Evolutionary conservation across 2,113 vertebrate species (phyloP), one percentile per base, ranked within the genome.

Genomic region (Limanda limanda): DNA sequence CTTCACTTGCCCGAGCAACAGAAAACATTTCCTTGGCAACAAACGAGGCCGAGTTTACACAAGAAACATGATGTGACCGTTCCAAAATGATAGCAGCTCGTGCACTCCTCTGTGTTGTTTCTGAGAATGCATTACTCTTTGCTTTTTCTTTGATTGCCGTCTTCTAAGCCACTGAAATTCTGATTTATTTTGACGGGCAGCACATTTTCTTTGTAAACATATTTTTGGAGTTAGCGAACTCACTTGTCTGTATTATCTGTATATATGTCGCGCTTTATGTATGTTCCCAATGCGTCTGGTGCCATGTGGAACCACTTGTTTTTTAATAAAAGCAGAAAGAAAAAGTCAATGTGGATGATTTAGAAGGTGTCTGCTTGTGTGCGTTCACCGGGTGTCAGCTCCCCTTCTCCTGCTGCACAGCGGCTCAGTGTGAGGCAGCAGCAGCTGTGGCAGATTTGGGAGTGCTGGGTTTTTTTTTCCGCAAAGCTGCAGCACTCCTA

Each of bases 401-500:
- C 75, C 67, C 80, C 83, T 86, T 87, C 81, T 66, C 71, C 70
- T 78, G 42, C 37, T 80, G 42, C 57, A 54, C 62, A 64, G 64
- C 40, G 0, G 55, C 74, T 74, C 74, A 72, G 73, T 64, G 76
- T 78, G 73, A 82, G 63, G 77, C 81, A 81, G 82, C 79, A 81
- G 81, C 86, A 90, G 87, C 83, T 86, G 84, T 66, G 58, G 75
- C 18, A 59, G 61, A 78, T 81, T 78, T 73, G 21, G 17, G 47
- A 66, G 62, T 1, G 5, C 65, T 68, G 63, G n/a, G n/a, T n/a
- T 5, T 56, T 54, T 20, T 86, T 42, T 42, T 42, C 12, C 40
- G 90, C 88, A 79, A 86, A 89, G 89, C 91, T 87, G 88, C 88
- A 92, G 92, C 91, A 25, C 86, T 52, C 81, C 92, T 76, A 88